Evolutionary conservation across 2,797 vertebrate genomes (phyloP), one percentile per base, ranked within the genome.

Genomic region (Acrocephalus scirpaceus): DNA sequence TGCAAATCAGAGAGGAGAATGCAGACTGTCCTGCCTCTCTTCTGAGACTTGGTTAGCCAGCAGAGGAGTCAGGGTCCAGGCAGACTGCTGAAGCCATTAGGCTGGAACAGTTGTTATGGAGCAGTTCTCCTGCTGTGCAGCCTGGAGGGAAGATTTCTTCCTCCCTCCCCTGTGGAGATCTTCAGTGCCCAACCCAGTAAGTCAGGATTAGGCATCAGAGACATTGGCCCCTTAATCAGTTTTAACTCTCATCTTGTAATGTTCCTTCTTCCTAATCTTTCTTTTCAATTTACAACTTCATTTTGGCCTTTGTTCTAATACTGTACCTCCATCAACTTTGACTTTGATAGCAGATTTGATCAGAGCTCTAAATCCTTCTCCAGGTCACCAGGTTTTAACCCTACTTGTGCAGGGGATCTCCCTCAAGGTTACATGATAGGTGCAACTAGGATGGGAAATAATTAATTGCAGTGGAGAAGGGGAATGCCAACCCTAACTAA

Each of bases 71-170:
- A 17, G 27, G 40, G 64, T 40, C 6, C 44, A 54, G 58, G 90
- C 82, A 25, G 66, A 91, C 91, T 93, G 95, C 66, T 95, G 92
- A 96, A 96, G 82, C 90, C 76, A 96, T 97, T 88, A 95, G 38
- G 76, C 76, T 88, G 70, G 73, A 91, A 66, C 38, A 86, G 89
- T 66, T 96, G 95, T 88, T 80, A 88, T 11, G 62, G 60, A 96
- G 51, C 40, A 70, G 48, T 84, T 90, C 76, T 90, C 96, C 96
- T 90, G 90, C 88, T 92, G 95, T 91, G 95, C 89, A 90, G 92
- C 87, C 87, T 53, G 82, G 70, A 90, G 96, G 81, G 78, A 93
- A 91, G 84, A 94, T 92, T 95, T 83, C 82, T 95, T 70, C 73
- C 79, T 76, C 77, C 62, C 83, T 92, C 77, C 78, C 95, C 87